Evolutionary conservation across 1,140 invertebrate species (phyloP).

Genomic region (Aphis craccivora): DNA sequence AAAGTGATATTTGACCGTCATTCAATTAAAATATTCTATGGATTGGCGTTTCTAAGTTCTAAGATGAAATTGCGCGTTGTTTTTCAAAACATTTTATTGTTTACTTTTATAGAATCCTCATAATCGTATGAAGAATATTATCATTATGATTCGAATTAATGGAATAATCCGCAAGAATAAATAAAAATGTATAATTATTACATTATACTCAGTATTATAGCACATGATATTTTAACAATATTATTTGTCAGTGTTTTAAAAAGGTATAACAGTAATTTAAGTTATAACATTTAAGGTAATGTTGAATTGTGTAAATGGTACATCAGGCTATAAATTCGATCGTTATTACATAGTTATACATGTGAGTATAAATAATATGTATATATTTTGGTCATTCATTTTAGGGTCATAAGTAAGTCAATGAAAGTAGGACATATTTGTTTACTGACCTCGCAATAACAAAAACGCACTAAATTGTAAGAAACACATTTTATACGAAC

Average conservation of each 20-base stretch:
- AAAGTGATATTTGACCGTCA: neutral
- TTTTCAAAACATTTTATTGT: neutral
- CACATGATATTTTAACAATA: neutral
- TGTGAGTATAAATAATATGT: slow-evolving; percentile 1
- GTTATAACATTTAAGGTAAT: neutral
- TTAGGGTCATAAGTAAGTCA: slow-evolving; percentile 35
- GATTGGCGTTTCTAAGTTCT: neutral
- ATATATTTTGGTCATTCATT: neutral
- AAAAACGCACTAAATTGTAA: slow-evolving; percentile 28
- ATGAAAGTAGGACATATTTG: slow-evolving; percentile 42
- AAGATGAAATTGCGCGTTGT: neutral
- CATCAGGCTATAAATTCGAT: neutral
- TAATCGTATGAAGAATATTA: neutral
- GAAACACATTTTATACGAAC: neutral
- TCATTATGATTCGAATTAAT: neutral
- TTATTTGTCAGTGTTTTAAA: neutral
- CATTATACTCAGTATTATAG: neutral
- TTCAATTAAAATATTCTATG: neutral
- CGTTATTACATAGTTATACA: too few relatives aligned
- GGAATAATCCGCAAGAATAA: neutral
- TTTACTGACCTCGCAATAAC: slow-evolving; percentile 30
- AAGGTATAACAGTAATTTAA: neutral
- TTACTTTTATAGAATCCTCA: neutral
- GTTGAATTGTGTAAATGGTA: neutral
- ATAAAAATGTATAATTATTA: neutral